These are phyloP conservation scores for Phoeniculus purpureus DNA, from an alignment of 2,797 vertebrate genomes.

Conservation along the genomic window DNA sequence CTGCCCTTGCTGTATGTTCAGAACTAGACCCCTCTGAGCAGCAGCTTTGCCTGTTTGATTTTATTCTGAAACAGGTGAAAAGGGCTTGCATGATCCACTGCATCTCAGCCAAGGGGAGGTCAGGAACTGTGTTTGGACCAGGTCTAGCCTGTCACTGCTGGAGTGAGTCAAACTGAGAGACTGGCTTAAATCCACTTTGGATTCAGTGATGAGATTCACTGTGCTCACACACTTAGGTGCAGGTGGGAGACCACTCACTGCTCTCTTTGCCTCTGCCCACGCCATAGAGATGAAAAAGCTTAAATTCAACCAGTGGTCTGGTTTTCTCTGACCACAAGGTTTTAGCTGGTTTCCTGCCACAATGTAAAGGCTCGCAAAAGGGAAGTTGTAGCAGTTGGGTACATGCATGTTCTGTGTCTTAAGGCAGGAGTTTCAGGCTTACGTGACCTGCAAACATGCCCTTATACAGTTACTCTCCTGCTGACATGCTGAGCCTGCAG, in stretches of 20 bases:
- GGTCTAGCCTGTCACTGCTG: neutral
- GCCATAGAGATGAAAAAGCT: neutral
- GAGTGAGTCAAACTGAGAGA: neutral
- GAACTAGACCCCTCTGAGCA: neutral
- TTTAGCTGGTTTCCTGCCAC: neutral
- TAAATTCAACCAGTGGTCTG: neutral
- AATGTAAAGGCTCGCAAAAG: accelerated
- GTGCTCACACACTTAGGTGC: accelerated
- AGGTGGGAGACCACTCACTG: neutral
- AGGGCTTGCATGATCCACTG: neutral
- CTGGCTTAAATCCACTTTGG: neutral
- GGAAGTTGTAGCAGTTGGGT: neutral
- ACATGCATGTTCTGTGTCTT: neutral
- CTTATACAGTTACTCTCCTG: constrained; percentile 46
- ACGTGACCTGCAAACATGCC: constrained; percentile 56
- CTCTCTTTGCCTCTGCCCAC: neutral
- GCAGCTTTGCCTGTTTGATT: neutral
- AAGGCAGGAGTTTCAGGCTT: neutral
- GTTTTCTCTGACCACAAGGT: neutral
- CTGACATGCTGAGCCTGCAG: neutral
- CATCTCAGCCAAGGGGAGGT: neutral
- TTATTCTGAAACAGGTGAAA: neutral
- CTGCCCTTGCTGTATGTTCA: neutral
- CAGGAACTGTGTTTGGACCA: neutral
- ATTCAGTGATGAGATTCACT: neutral